These are phyloP conservation scores for Platysteira castanea DNA, from an alignment of 2,113 vertebrate species.

Conservation along the genomic window DNA sequence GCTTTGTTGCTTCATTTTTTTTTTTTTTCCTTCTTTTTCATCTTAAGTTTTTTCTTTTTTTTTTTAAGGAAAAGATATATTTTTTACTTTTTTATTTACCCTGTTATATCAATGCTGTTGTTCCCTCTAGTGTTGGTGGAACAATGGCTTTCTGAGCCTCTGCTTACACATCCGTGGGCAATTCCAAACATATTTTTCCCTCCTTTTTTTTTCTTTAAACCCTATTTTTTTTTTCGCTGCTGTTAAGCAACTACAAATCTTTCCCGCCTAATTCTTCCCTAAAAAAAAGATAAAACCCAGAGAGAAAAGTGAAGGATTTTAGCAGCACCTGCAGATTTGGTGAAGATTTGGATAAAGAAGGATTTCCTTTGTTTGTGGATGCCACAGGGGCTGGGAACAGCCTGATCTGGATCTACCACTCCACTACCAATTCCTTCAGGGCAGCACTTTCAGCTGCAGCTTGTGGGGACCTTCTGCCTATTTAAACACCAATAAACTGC, in stretches of 20 bases:
- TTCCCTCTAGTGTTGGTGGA: neutral
- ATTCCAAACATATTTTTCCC: neutral
- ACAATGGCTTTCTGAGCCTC: neutral
- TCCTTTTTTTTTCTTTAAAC: neutral
- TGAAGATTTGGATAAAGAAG: neutral
- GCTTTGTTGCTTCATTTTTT: accelerated
- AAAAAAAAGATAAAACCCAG: neutral
- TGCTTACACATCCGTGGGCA: neutral
- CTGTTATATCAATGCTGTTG: neutral
- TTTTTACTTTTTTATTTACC: neutral
- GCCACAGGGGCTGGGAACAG: neutral
- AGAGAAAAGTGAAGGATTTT: neutral
- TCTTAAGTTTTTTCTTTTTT: accelerated
- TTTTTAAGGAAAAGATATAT: neutral
- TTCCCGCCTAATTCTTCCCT: neutral
- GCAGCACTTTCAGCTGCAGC: neutral
- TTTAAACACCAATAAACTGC: neutral
- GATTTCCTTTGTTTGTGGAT: neutral
- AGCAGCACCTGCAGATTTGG: neutral
- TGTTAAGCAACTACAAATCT: neutral
- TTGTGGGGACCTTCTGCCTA: neutral
- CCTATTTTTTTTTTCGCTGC: neutral
- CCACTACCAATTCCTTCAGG: neutral
- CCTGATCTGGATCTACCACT: neutral
- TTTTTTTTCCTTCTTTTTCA: neutral